phyloP scores from a whole-genome alignment of 2,113 vertebrate genomes.

The Gasterosteus aculeatus region DNA sequence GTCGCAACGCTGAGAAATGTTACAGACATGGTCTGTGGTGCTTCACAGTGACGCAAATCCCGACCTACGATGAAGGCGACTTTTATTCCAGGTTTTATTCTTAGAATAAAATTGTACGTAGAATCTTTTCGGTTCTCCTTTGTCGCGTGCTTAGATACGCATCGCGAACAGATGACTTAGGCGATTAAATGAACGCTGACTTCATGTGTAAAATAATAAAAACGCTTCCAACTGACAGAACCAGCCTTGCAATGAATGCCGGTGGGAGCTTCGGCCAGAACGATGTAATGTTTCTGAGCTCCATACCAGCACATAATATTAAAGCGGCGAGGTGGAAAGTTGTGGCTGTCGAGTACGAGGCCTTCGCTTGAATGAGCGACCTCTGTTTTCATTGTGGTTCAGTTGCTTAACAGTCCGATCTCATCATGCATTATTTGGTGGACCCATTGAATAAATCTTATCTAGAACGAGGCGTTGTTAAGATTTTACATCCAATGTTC shows the following conservation, averaged over 20 bases:
- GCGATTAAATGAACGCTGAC: background rate
- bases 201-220: background rate
- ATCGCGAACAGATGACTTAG: background rate
- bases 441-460: background rate
- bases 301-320: background rate
- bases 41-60: slow-evolving; percentile 67
- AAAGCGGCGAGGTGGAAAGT: no score
- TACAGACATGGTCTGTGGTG: slow-evolving; percentile 68
- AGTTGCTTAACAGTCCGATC: background rate
- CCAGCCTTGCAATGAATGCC: background rate
- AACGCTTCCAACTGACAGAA: background rate
- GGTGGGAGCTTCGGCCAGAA: background rate
- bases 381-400: background rate
- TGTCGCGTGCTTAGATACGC: slow-evolving; percentile 7
- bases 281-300: background rate
- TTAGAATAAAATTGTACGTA: slow-evolving; percentile 20
- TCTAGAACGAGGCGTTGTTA: slow-evolving; percentile 14
- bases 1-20: slow-evolving; percentile 47
- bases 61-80: slow-evolving; percentile 29
- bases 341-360: background rate
- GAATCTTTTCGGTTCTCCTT: slow-evolving; percentile 45
- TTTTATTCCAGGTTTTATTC: slow-evolving; percentile 44
- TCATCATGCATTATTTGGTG: background rate
- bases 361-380: background rate
- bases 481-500: slow-evolving; percentile 13